Evolutionary conservation across 1,140 invertebrate genomes (phyloP).

Genomic region (Whitmania pigra): DNA sequence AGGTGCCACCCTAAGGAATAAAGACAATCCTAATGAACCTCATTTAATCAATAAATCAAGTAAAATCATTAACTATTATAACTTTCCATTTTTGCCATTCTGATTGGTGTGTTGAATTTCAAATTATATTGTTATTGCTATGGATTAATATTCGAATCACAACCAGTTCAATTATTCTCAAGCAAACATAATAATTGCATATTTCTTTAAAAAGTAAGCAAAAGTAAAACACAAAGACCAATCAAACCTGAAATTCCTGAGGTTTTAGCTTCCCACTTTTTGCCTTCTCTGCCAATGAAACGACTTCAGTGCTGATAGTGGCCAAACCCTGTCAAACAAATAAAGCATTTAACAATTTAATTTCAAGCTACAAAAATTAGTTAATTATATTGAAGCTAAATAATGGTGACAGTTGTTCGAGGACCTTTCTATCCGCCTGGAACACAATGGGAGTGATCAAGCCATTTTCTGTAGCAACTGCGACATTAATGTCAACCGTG

Average conservation of each 20-base stretch:
- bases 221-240: too few relatives aligned
- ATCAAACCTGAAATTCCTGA: constrained; percentile 84
- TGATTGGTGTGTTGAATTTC: too few relatives aligned
- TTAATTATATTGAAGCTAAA: not conserved
- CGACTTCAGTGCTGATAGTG: constrained; percentile 72
- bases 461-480: constrained; percentile 85
- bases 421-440: constrained; percentile 69
- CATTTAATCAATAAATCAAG: not conserved
- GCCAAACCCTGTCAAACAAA: constrained; percentile 54
- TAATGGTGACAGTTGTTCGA: not conserved
- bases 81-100: too few relatives aligned
- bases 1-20: constrained; percentile 52
- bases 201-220: too few relatives aligned
- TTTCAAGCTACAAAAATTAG: constrained; percentile 12
- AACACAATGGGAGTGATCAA: constrained; percentile 96
- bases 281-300: constrained; percentile 72
- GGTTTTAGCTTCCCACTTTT: constrained; percentile 85
- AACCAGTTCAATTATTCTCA: not conserved
- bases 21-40: constrained; percentile 6
- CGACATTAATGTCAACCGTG: constrained; percentile 87
- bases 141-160: not conserved
- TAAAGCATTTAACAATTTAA: constrained; percentile 14
- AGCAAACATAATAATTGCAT: not conserved
- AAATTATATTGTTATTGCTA: too few relatives aligned
- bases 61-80: not conserved